Evolutionary conservation across 92 coral and sea anemone species (phyloP), one percentile per base, ranked within the genome.

Genomic region (Paramuricea clavata): DNA sequence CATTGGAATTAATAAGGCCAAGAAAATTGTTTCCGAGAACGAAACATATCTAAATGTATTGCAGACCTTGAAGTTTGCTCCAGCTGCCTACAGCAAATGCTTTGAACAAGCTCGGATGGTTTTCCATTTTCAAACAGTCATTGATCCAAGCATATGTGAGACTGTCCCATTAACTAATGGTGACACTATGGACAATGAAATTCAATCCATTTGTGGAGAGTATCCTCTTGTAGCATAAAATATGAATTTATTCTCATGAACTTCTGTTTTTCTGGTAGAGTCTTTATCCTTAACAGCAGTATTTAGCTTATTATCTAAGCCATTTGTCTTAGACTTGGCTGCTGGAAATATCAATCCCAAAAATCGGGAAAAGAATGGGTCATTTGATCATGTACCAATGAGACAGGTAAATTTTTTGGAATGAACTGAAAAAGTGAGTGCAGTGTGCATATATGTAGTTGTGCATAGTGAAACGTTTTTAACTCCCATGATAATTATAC

Each of bases 1-100:
- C 22, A 77, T 76, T 75, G 89, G 89, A 19, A 62, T 76, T 21
- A 77, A 86, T 16, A 74, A 56, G 52, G 82, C 64, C 4, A 57
- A 50, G 39, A 74, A 59, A 28, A 35, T 85, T 1, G 54, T 72
- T 39, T 13, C 12, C 5, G 68, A 69, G 49, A 30, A 69, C 44
- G 5, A 12, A 11, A 11, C 13, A 8, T 69, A 69, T 31, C 16
- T 69, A 12, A 33, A 30, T 69, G 0, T 31, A 5, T 33, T 69
- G 23, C 75, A 69, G 21, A 11, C 75, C 0, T 69, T 69, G 42
- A 30, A 69, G 21, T 69, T 9, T 69, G 75, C 75, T 28, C 75
- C 75, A 11, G 68, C 30, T n/a, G 68, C n/a, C 10, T 60, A 60
- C 68, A 60, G 68, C 68, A 22, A 60, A 17, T 16, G 23, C 60